phyloP scores from a whole-genome alignment of 2,888 invertebrate genomes.

The Agriotes lineatus region DNA sequence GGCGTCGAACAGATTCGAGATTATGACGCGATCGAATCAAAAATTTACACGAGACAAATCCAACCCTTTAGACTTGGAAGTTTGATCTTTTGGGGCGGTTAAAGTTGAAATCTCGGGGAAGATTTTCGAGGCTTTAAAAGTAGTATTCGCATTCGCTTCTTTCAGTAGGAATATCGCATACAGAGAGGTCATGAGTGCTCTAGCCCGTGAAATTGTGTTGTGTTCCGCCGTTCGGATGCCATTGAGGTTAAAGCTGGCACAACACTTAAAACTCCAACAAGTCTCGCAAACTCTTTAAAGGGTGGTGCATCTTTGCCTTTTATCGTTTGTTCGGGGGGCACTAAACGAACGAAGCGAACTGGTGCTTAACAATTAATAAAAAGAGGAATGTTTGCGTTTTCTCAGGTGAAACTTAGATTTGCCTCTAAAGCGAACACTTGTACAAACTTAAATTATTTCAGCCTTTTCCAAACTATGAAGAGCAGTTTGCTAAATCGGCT shows the following conservation, averaged over 20 bases:
- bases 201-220: conserved; percentile 58
- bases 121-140: conserved; percentile 28
- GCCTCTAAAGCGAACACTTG: too few species aligned
- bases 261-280: conserved; percentile 45
- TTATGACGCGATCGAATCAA: background rate
- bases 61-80: background rate
- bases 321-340: conserved; percentile 5
- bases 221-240: conserved; percentile 54
- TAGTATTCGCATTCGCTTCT: conserved; percentile 31
- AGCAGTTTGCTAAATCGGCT: too few species aligned
- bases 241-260: conserved; percentile 52
- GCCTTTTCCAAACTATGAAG: too few species aligned
- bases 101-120: conserved; percentile 24
- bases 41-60: background rate
- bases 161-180: conserved; percentile 47
- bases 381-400: too few species aligned
- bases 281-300: conserved; percentile 36
- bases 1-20: background rate
- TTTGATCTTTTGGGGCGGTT: conserved; percentile 18
- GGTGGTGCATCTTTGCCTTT: conserved; percentile 19
- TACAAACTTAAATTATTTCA: too few species aligned
- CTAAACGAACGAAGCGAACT: background rate
- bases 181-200: conserved; percentile 53
- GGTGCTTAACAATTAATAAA: too few species aligned
- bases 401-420: too few species aligned